Conservation (phyloP, 2,888 invertebrate species). For the Temnothorax ravouxi region DNA sequence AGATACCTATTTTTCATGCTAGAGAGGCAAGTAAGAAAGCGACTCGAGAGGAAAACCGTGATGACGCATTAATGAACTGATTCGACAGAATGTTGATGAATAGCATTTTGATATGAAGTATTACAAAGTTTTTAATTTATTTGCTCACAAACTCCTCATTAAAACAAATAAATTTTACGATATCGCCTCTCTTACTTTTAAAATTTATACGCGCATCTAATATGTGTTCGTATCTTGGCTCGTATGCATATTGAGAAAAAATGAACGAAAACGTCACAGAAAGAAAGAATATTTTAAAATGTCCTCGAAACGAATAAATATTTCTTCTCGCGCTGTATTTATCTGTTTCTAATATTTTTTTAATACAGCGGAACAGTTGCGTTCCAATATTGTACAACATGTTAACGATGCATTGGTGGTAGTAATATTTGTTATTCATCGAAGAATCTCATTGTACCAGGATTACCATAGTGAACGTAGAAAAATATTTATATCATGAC, state of each 20-base stretch:
- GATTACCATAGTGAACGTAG: neutral
- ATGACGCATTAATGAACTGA: constrained; percentile 46
- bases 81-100: neutral
- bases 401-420: neutral
- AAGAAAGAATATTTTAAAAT: neutral
- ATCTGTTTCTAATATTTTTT: constrained; percentile 3
- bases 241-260: neutral
- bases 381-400: neutral
- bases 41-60: constrained; percentile 18
- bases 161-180: constrained; percentile 7
- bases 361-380: neutral
- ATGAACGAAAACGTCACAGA: neutral
- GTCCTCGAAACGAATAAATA: neutral
- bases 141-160: neutral
- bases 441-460: constrained; percentile 15
- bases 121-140: constrained; percentile 11
- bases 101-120: constrained; percentile 6
- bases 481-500: constrained; percentile 27
- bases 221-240: too few relatives aligned
- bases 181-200: neutral
- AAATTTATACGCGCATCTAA: neutral
- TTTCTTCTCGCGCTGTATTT: neutral
- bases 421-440: constrained; percentile 40
- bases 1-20: constrained; percentile 15
- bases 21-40: constrained; percentile 13